A percentile compares a stretch with the other conserved stretches of the same genome.
phyloP scores from a whole-genome alignment of 2,113 vertebrate species.

The Holacanthus passer region DNA sequence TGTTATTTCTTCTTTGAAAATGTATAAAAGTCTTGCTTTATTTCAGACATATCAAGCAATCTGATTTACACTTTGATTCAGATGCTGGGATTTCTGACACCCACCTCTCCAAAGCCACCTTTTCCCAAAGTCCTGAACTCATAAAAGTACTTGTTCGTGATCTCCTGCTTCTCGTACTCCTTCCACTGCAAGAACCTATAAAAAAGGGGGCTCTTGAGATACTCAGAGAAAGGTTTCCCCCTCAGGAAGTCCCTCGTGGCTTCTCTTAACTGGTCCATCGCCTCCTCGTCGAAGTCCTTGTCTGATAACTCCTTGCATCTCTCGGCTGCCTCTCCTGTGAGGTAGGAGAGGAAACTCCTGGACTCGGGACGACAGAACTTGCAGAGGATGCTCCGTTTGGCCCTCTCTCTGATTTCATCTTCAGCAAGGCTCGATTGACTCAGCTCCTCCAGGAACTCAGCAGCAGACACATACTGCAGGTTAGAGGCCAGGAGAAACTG shows the following conservation, averaged over 20 bases:
- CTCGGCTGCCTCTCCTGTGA: constrained; percentile 82
- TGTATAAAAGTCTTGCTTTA: background rate
- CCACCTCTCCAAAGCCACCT: constrained; percentile 95
- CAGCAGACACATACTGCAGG: constrained; percentile 77
- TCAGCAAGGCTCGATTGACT: constrained; percentile 87
- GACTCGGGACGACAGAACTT: constrained; percentile 83
- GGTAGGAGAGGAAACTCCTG: constrained; percentile 81
- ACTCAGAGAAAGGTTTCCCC: constrained; percentile 88
- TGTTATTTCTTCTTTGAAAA: background rate
- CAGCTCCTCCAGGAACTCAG: constrained; percentile 88
- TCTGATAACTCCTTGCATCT: constrained; percentile 80
- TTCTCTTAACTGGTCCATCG: constrained; percentile 79
- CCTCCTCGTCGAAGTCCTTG: constrained; percentile 80
- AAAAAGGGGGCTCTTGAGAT: constrained; percentile 87
- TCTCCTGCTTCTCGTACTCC: constrained; percentile 89
- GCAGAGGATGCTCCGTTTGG: constrained; percentile 79
- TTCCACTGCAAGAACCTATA: constrained; percentile 94
- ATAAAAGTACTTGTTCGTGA: constrained; percentile 90
- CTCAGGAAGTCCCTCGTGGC: constrained; percentile 86
- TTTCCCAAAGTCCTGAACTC: constrained; percentile 92
- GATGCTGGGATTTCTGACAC: constrained; percentile 30
- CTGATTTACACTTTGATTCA: background rate
- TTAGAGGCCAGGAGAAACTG: constrained; percentile 83
- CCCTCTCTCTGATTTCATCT: constrained; percentile 74
- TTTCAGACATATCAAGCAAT: background rate